These are phyloP conservation scores for Anabacerthia variegaticeps DNA, from an alignment of 2,797 vertebrate species.

Conservation along the genomic window DNA sequence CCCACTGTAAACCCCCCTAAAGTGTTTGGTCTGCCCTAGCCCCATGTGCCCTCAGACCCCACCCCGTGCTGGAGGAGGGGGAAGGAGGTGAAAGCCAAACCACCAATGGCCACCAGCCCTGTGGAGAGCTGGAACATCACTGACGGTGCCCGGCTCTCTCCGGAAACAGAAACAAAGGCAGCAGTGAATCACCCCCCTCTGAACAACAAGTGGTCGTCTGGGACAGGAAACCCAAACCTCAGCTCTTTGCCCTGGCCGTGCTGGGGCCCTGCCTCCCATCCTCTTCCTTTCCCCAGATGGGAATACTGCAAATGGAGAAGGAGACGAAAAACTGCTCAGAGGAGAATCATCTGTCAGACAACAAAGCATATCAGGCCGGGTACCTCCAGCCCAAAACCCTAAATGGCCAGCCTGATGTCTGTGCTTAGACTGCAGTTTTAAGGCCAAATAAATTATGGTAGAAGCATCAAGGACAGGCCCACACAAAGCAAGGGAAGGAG, in stretches of 20 bases:
- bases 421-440: background rate
- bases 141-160: fast-evolving
- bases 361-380: fast-evolving
- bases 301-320: background rate
- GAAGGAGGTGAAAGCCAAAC: background rate
- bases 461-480: background rate
- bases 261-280: background rate
- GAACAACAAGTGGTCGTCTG: background rate
- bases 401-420: background rate
- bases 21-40: fast-evolving
- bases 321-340: background rate
- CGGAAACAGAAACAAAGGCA: background rate
- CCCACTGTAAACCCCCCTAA: background rate
- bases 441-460: background rate
- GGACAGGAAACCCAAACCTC: constrained; percentile 43
- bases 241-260: background rate
- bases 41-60: background rate
- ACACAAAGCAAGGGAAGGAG: background rate
- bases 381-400: background rate
- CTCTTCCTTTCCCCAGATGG: background rate
- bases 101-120: background rate
- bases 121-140: background rate
- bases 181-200: background rate
- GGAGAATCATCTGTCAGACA: background rate
- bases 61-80: background rate